A percentile compares a stretch with the other conserved stretches of the same genome.
Conservation (phyloP, 2,888 invertebrate species). For the Pecten maximus region DNA sequence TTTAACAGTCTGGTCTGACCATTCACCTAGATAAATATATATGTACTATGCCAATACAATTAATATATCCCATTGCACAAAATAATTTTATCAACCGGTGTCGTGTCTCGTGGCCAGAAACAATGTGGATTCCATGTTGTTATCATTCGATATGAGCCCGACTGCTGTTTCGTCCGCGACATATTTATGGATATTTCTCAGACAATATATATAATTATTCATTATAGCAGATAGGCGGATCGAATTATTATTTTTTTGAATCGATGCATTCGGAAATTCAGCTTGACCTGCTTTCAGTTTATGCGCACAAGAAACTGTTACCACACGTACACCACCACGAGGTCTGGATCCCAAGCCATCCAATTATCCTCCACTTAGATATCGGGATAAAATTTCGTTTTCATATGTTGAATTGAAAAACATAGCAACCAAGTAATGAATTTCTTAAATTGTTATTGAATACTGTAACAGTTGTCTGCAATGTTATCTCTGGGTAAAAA, state of each 20-base stretch:
- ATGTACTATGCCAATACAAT: neutral
- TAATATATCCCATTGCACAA: neutral
- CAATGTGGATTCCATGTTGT: slow-evolving; percentile 46
- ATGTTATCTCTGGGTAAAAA: no score
- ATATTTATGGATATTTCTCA: neutral
- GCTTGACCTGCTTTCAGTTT: neutral
- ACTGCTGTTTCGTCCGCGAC: neutral
- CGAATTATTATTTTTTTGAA: neutral
- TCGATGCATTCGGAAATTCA: neutral
- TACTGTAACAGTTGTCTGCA: no score
- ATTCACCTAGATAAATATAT: neutral
- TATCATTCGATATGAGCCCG: neutral
- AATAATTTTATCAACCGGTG: slow-evolving; percentile 41
- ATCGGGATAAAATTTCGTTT: neutral
- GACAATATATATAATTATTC: neutral
- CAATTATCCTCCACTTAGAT: neutral
- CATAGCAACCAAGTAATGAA: neutral
- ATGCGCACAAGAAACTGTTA: neutral
- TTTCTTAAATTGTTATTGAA: no score
- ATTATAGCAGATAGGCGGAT: neutral
- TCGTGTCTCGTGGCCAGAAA: slow-evolving; percentile 42
- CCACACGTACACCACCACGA: slow-evolving; percentile 2
- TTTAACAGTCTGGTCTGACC: neutral
- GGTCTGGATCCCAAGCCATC: neutral
- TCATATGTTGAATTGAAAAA: no score